Evolutionary conservation across 2,888 invertebrate genomes (phyloP).

Genomic region (Platycheirus rosarum): DNA sequence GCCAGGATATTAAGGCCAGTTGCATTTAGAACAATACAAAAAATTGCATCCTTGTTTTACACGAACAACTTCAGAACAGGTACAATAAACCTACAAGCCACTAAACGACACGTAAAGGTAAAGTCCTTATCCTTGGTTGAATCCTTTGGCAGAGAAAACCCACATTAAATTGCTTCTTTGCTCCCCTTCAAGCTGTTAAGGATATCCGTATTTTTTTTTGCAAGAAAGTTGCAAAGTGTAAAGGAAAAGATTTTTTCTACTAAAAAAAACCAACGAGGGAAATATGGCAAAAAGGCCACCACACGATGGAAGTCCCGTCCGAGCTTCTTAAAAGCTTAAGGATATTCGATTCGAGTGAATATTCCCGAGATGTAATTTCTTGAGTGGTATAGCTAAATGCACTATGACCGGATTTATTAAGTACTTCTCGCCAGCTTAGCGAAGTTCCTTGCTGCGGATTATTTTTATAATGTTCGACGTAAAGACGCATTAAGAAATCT

Average conservation of each 20-base stretch:
- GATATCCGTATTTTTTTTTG: conserved; percentile 49
- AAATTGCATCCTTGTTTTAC: too few species aligned
- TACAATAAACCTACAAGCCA: conserved; percentile 4
- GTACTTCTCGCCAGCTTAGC: conserved; percentile 34
- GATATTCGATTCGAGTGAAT: conserved; percentile 62
- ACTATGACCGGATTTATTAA: conserved; percentile 55
- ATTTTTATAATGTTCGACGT: conserved; percentile 42
- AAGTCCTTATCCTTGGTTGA: background rate
- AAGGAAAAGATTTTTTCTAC: conserved; percentile 50
- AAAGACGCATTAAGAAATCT: conserved; percentile 17
- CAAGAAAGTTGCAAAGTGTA: conserved; percentile 67
- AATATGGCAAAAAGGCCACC: background rate
- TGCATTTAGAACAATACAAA: too few species aligned
- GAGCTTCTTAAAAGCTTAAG: conserved; percentile 53
- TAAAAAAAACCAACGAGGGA: conserved; percentile 24
- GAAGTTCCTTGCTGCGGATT: conserved; percentile 42
- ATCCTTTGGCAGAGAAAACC: conserved; percentile 18
- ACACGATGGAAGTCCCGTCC: conserved; percentile 56
- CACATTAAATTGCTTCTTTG: conserved; percentile 17
- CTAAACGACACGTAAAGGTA: conserved; percentile 13
- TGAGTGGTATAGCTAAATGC: conserved; percentile 63
- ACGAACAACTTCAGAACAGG: background rate
- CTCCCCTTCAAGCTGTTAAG: conserved; percentile 26
- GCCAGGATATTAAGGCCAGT: too few species aligned
- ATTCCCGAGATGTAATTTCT: conserved; percentile 59